Evolutionary conservation across 2,888 invertebrate genomes (phyloP), one percentile per base, ranked within the genome.

Genomic region (Platycnemis pennipes): DNA sequence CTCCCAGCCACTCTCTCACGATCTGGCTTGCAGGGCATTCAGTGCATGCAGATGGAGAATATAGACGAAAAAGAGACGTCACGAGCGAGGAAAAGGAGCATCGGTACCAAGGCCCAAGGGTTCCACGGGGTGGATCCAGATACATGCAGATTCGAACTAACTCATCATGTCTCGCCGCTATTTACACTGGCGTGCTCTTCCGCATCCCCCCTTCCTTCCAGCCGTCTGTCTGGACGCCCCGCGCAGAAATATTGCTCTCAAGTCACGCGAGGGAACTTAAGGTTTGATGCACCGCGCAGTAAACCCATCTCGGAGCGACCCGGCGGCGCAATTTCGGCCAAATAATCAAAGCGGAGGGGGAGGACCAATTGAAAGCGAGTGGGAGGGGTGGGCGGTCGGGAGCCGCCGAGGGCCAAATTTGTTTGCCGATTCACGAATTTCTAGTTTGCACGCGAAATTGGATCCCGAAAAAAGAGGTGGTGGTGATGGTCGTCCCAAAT

Each of bases 211-310:
- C n/a, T n/a, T n/a, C n/a, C n/a, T n/a, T n/a, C n/a, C n/a, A n/a
- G 37, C 37, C 2, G 77, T 37, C 77, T 16, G 8, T 31, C n/a
- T 5, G 77, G n/a, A n/a, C 26, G 63, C n/a, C 63, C 63, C 53
- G 26, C 63, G 37, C 77, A 31, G 77, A n/a, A 77, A 37, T 77
- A 77, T 37, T 8, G 77, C 11, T 4, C 8, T 5, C 19, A 5
- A 77, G 77, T 77, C 77, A 77, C 77, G 77, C 77, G 26, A 37
- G 31, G 77, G 77, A 37, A 77, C 77, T 77, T 77, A 63, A 13
- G 31, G 77, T 77, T 13, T 77, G 77, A 77, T 37, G 13, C 13
- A 11, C 77, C 13, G 37, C 77, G 77, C 37, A 37, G 13, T 77
- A 77, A 77, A 77, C 77, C 77, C 11, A 37, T 77, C 13, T 19